phyloP scores from a whole-genome alignment of 1,140 invertebrate species.

The Lucilia cuprina region DNA sequence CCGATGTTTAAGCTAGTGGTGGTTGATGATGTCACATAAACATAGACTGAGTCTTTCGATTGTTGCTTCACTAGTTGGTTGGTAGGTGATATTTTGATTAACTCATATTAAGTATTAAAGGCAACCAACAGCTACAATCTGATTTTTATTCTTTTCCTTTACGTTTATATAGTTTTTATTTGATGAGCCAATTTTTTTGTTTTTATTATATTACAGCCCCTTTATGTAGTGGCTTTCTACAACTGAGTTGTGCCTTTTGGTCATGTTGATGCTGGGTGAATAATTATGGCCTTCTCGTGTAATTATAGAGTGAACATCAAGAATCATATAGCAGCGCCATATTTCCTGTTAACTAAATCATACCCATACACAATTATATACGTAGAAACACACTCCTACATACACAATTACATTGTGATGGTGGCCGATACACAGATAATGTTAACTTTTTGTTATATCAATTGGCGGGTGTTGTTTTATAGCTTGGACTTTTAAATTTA shows the following conservation, averaged over 20 bases:
- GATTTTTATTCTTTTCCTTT: no score
- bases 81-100: background rate
- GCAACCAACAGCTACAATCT: background rate
- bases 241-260: background rate
- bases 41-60: no score
- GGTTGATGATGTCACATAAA: no score
- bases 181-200: background rate
- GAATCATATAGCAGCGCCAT: background rate
- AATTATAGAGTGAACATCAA: background rate
- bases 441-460: no score
- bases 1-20: background rate
- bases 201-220: background rate
- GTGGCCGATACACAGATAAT: no score
- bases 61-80: no score
- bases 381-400: no score
- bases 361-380: background rate
- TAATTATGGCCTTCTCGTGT: background rate
- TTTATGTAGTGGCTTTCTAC: background rate
- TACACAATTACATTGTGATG: no score
- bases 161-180: no score
- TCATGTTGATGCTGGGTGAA: background rate
- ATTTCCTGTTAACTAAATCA: background rate
- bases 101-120: background rate
- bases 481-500: background rate
- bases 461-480: background rate